Evolutionary conservation across 2,797 vertebrate species (phyloP).

Genomic region (Chlorospingus flavigularis): DNA sequence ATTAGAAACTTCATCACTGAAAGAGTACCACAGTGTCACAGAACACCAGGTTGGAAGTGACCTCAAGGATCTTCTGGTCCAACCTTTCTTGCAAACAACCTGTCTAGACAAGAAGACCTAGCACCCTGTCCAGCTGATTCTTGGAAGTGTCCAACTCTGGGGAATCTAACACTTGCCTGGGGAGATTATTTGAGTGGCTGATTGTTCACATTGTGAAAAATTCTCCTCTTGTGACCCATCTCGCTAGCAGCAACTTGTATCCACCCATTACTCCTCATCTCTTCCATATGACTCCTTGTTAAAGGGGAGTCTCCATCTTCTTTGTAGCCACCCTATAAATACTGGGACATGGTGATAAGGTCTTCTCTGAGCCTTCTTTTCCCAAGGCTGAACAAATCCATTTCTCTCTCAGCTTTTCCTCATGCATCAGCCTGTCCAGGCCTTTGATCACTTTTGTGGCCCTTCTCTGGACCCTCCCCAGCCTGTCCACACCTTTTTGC

Average conservation of each 20-base stretch:
- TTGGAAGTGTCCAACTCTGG: background rate
- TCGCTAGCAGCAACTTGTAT: background rate
- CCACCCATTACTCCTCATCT: background rate
- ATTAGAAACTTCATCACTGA: background rate
- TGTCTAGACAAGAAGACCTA: background rate
- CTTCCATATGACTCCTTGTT: background rate
- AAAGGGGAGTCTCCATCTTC: background rate
- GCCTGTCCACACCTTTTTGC: background rate
- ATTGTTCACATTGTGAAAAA: background rate
- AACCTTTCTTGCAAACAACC: background rate
- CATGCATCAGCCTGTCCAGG: fast-evolving
- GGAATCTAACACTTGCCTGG: background rate
- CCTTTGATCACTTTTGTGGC: background rate
- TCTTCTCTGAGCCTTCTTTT: background rate
- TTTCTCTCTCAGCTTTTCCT: background rate
- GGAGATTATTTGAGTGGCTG: background rate
- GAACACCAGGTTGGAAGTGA: background rate
- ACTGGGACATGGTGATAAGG: background rate
- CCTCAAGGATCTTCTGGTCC: background rate
- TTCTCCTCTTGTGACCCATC: background rate
- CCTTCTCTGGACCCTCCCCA: background rate
- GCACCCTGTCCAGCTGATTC: background rate
- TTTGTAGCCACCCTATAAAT: background rate
- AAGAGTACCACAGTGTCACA: background rate
- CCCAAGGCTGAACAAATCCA: background rate